These are phyloP conservation scores for Cheiracanthium punctorium DNA, from an alignment of 2,888 invertebrate genomes.

Conservation along the genomic window DNA sequence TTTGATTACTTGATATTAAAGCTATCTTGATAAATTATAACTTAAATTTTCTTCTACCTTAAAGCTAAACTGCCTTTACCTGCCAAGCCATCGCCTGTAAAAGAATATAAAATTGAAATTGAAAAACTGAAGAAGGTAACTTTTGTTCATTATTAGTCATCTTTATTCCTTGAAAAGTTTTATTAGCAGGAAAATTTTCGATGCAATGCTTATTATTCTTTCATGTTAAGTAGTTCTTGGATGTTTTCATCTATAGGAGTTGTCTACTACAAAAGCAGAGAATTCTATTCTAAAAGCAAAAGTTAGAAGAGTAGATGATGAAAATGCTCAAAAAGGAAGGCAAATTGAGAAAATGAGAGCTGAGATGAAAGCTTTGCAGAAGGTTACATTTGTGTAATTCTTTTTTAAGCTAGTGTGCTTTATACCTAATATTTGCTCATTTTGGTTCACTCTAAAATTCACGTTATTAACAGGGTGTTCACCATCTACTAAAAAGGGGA, in stretches of 20 bases:
- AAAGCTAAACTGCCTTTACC: constrained; percentile 35
- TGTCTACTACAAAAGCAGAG: constrained; percentile 75
- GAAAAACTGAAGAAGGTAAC: constrained; percentile 51
- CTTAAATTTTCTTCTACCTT: too few species aligned
- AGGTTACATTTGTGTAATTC: constrained; percentile 18
- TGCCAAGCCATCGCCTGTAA: constrained; percentile 44
- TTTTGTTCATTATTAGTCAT: not conserved
- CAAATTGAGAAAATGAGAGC: constrained; percentile 58
- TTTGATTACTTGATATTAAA: too few species aligned
- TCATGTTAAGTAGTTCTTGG: too few species aligned
- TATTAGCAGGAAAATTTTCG: too few species aligned
- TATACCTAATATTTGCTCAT: too few species aligned
- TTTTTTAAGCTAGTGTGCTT: too few species aligned
- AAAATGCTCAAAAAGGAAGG: constrained; percentile 75
- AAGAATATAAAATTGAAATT: constrained; percentile 59
- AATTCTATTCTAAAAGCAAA: constrained; percentile 75
- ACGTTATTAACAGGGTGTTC: too few species aligned
- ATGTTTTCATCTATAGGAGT: constrained; percentile 75
- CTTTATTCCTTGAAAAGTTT: too few species aligned
- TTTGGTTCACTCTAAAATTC: too few species aligned
- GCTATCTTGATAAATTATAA: too few species aligned
- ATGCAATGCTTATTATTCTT: too few species aligned
- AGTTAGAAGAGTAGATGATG: constrained; percentile 76
- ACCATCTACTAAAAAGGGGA: not conserved
- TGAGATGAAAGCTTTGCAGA: constrained; percentile 55